Percentiles rank a stretch among this genome's conserved stretches.
Conservation (phyloP, 2,797 vertebrate species). For the Nannoperca obscura region DNA sequence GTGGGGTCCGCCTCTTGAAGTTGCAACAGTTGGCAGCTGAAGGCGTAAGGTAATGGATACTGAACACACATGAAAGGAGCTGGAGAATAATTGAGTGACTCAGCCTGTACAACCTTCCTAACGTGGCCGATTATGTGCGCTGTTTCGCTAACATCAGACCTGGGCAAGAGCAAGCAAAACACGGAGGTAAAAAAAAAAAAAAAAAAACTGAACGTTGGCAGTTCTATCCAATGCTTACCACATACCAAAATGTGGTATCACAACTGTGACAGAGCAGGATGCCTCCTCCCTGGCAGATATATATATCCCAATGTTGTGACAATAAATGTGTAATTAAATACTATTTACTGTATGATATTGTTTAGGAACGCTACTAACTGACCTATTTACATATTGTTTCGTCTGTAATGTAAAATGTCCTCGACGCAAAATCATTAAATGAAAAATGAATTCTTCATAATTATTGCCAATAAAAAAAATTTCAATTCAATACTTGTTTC, state of each 20-base stretch:
- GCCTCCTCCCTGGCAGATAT: not conserved
- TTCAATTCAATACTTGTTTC: not conserved
- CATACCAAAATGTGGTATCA: not conserved
- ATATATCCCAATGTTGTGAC: not conserved
- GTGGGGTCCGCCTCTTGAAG: conserved; percentile 44
- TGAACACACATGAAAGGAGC: conserved; percentile 66
- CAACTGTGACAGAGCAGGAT: not conserved
- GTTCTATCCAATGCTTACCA: not conserved
- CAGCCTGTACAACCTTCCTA: conserved; percentile 36
- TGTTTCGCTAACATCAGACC: conserved; percentile 9
- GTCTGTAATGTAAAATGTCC: not conserved
- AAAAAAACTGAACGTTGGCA: not conserved
- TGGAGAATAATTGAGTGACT: conserved; percentile 66
- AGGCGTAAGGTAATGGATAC: conserved; percentile 77
- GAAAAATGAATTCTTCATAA: too few relatives aligned
- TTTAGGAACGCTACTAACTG: not conserved
- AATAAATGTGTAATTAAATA: not conserved
- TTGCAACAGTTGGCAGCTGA: conserved; percentile 78
- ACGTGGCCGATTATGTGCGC: conserved; percentile 46
- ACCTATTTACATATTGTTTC: not conserved
- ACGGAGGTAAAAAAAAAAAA: not conserved
- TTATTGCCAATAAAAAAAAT: not conserved
- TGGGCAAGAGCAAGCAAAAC: not conserved
- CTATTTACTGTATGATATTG: not conserved
- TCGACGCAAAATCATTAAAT: not conserved